phyloP scores from a whole-genome alignment of 1,140 invertebrate species.

The Lepidurus arcticus region DNA sequence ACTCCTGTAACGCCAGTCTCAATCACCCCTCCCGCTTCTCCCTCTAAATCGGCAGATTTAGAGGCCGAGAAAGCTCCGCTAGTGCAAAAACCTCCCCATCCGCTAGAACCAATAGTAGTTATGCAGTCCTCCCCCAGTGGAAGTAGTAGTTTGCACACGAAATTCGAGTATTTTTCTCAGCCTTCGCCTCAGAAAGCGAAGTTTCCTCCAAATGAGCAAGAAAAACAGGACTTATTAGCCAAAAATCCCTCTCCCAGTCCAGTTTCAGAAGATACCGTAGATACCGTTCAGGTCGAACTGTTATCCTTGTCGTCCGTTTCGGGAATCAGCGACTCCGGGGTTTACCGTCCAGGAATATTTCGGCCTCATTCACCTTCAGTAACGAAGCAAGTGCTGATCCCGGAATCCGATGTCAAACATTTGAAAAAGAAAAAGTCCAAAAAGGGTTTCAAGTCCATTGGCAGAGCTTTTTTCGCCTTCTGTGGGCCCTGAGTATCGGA shows the following conservation, averaged over 20 bases:
- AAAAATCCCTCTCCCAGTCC: not conserved
- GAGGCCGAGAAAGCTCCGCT: conserved; percentile 9
- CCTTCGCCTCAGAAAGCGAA: not conserved
- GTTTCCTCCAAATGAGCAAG: no score
- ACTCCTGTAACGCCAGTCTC: conserved; percentile 19
- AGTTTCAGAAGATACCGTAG: not conserved
- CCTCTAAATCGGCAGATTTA: conserved; percentile 10
- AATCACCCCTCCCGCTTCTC: conserved; percentile 10
- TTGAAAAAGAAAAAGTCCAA: not conserved
- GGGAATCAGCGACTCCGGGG: conserved; percentile 27
- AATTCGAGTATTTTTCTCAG: not conserved
- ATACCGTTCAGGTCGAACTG: conserved; percentile 24
- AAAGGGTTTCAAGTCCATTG: not conserved
- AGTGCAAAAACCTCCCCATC: conserved; percentile 16
- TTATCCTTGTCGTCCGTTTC: conserved; percentile 31
- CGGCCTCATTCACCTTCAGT: not conserved
- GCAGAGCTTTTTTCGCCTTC: not conserved
- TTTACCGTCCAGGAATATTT: not conserved
- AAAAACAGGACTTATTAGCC: not conserved
- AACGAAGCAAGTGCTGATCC: not conserved
- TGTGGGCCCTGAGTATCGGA: not conserved
- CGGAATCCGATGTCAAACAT: not conserved
- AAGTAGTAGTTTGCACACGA: no score
- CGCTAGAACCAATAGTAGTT: conserved; percentile 27
- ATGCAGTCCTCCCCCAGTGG: not conserved